Conservation (phyloP, 2,113 vertebrate genomes). For the Canis aureus region DNA sequence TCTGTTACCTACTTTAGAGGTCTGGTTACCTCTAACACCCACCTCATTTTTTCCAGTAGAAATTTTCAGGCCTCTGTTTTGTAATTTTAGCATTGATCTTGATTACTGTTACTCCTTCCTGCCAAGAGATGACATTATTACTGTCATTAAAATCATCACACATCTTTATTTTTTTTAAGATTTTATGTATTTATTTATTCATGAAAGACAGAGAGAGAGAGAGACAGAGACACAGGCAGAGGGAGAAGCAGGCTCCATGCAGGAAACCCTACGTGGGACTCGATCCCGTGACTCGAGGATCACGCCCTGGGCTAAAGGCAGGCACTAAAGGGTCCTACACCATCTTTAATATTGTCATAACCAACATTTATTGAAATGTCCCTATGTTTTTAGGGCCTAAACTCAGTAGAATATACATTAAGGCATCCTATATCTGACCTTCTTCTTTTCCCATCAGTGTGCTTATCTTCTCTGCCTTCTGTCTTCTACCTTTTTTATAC, state of each 20-base stretch:
- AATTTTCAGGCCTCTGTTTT: not conserved
- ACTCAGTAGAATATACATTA: not conserved
- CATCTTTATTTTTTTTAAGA: too few relatives aligned
- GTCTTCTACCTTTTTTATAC: not conserved
- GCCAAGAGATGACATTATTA: not conserved
- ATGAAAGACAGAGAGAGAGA: too few relatives aligned
- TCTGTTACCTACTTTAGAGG: not conserved
- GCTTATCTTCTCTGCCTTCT: not conserved
- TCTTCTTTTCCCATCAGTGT: not conserved
- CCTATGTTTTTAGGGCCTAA: not conserved
- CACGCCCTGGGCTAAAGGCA: too few relatives aligned
- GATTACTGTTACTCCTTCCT: not conserved
- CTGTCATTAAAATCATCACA: slow-evolving; percentile 26
- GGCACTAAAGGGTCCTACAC: not conserved
- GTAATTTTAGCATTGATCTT: slow-evolving; percentile 29
- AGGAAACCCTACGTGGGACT: too few relatives aligned
- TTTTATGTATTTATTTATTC: too few relatives aligned
- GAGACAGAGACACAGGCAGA: too few relatives aligned
- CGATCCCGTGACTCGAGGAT: too few relatives aligned
- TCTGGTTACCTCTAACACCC: not conserved
- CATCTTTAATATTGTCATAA: slow-evolving; percentile 1
- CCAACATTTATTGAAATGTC: not conserved
- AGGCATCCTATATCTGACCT: not conserved
- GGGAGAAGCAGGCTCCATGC: too few relatives aligned
- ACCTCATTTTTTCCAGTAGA: not conserved